Evolutionary conservation across 2,888 invertebrate genomes (phyloP), one percentile per base, ranked within the genome.

Genomic region (Cosmopolites sordidus): DNA sequence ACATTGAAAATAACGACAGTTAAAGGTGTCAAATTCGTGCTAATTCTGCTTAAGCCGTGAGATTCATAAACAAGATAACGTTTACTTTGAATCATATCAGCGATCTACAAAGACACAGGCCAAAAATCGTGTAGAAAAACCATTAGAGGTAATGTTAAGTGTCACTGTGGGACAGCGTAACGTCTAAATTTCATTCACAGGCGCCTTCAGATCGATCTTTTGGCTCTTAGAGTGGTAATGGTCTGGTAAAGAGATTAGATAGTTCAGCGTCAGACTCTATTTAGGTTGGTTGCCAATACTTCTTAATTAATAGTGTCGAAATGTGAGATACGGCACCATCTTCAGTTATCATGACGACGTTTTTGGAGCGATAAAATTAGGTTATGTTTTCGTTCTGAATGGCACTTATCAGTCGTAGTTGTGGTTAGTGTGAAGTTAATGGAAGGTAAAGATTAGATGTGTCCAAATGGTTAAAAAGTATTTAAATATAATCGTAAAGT

Each of bases 321-420:
- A 55, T 48, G 33, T 45, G 46, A 62, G 60, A 62, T 62, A 60
- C 58, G 63, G 63, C 64, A 62, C 63, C 64, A 59, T 58, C 60
- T 62, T 60, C 59, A 63, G 63, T 62, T 65, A 64, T 62, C 60
- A 59, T 56, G 56, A 54, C 61, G 62, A 62, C 62, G 59, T 57
- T 58, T 40, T 47, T 5, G 18, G 14, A 47, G 60, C 42, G 42
- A 49, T 45, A 29, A 43, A 27, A 45, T 38, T 18, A 43, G 27
- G 43, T 40, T 39, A 40, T 29, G 44, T 54, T 49, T 38, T 48
- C 48, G 41, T 18, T 48, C 41, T 5, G 27, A 42, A 22, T 37
- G 41, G 14, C 22, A 33, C n/a, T 50, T 54, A 43, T 50, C 50
- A 15, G 37, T 37, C 6, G 27, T 37, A 37, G 17, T 39, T 27